Conservation (phyloP, 2,797 vertebrate genomes). For the Avahi laniger region DNA sequence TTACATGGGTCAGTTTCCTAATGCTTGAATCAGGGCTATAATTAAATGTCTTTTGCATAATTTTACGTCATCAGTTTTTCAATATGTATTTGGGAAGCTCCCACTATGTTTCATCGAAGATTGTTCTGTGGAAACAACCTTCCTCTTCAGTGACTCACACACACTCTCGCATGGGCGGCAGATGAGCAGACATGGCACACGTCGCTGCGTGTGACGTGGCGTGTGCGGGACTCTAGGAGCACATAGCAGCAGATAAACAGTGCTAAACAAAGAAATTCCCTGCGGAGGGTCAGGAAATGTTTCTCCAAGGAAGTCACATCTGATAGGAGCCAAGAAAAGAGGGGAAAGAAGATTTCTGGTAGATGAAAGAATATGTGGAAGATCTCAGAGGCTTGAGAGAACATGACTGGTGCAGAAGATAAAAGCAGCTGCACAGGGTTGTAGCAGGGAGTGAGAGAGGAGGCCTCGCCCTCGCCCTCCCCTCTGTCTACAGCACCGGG, state of each 20-base stretch:
- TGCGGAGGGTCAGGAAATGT: neutral
- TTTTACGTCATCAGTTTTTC: neutral
- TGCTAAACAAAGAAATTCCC: neutral
- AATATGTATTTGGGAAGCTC: neutral
- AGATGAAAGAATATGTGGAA: neutral
- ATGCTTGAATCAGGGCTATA: neutral
- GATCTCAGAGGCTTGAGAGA: neutral
- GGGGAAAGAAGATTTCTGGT: neutral
- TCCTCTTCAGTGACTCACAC: neutral
- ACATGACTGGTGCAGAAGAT: fast-evolving
- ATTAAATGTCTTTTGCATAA: neutral
- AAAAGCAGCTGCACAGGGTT: too few species aligned
- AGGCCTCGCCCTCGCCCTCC: too few species aligned
- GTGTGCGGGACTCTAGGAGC: fast-evolving
- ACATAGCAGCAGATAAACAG: neutral
- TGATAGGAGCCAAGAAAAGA: neutral
- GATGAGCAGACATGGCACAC: neutral
- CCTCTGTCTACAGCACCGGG: neutral
- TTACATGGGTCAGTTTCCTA: neutral
- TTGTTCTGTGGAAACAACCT: neutral
- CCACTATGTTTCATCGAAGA: neutral
- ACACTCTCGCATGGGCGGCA: neutral
- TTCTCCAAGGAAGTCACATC: neutral
- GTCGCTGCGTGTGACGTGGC: neutral
- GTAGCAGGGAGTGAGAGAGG: neutral